Evolutionary conservation across 2,888 invertebrate species (phyloP).

Genomic region (Andrena camellia): DNA sequence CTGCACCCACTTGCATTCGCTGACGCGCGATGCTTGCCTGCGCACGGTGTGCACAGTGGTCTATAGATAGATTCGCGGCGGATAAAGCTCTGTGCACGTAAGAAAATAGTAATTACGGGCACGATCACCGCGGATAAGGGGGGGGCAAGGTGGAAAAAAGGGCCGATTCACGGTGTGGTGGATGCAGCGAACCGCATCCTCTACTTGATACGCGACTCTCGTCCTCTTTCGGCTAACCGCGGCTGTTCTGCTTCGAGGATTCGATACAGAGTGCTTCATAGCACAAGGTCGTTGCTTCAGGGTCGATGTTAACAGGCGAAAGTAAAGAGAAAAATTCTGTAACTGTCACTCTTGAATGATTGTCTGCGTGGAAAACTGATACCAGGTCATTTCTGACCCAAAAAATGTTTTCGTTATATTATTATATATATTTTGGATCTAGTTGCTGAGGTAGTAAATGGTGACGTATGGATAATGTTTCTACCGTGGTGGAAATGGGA

Average conservation of each 20-base stretch:
- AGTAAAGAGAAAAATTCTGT: too few species aligned
- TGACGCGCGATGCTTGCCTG: constrained; percentile 58
- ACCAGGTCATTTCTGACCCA: too few species aligned
- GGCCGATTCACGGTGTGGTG: constrained; percentile 43
- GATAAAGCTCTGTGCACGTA: constrained; percentile 69
- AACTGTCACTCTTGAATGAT: too few species aligned
- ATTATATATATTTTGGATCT: too few species aligned
- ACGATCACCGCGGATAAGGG: constrained; percentile 64
- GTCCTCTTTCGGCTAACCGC: constrained; percentile 1
- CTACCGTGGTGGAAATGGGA: too few species aligned
- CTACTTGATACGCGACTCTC: constrained; percentile 36
- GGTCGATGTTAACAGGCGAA: too few species aligned
- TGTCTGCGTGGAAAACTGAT: too few species aligned
- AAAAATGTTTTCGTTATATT: too few species aligned
- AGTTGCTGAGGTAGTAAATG: too few species aligned
- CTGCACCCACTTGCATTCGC: constrained; percentile 54
- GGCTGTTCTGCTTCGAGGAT: neutral
- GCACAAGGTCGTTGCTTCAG: too few species aligned
- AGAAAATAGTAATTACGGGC: constrained; percentile 76
- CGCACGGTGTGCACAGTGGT: constrained; percentile 41
- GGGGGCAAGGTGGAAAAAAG: constrained; percentile 47
- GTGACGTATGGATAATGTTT: too few species aligned
- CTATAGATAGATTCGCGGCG: constrained; percentile 71
- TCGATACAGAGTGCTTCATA: neutral
- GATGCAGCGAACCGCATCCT: constrained; percentile 60